Conservation (phyloP, 1,140 invertebrate species). For the Colletes gigas region DNA sequence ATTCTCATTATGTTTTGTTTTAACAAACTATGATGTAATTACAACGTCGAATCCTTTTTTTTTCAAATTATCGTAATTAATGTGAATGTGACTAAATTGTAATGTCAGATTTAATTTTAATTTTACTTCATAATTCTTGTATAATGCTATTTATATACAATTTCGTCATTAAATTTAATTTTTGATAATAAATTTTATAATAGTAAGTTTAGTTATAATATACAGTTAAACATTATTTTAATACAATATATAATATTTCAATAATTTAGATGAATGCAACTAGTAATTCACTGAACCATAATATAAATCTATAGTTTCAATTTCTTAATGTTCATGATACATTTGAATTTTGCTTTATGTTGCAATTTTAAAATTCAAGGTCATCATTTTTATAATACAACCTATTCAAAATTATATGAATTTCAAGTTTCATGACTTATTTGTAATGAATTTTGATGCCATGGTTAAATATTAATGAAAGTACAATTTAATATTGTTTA, state of each 20-base stretch:
- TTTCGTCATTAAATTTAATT: neutral
- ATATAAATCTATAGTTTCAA: no score
- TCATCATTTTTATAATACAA: no score
- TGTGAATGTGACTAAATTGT: neutral
- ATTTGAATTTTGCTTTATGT: no score
- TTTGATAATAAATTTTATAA: neutral
- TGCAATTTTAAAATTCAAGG: no score
- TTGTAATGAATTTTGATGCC: no score
- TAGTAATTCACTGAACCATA: no score
- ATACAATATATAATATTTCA: no score
- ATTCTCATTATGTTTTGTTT: neutral
- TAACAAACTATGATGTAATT: neutral
- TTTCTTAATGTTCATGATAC: no score
- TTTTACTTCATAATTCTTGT: neutral
- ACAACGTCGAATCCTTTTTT: neutral
- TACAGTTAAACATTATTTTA: neutral
- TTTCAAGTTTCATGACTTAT: neutral
- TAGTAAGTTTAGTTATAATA: no score
- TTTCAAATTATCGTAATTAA: neutral
- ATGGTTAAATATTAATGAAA: neutral
- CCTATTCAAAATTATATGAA: no score
- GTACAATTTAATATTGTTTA: neutral
- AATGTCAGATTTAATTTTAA: neutral
- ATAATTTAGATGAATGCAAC: no score
- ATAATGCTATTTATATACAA: neutral